phyloP scores from a whole-genome alignment of 2,113 vertebrate genomes.

The Falcunculus frontatus region DNA sequence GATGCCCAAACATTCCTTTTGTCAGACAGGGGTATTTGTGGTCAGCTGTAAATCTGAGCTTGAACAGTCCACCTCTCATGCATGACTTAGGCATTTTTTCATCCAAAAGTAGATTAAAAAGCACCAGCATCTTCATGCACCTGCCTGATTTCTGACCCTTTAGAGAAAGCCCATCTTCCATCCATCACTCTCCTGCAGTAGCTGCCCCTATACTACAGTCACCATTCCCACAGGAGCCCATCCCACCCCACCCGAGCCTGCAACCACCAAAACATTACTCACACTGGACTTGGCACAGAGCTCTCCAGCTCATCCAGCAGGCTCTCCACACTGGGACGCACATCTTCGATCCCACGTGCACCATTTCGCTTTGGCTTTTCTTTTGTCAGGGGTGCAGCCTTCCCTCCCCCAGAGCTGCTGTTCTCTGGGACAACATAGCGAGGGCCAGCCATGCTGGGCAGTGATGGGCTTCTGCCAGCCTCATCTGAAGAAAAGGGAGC shows the following conservation, averaged over 20 bases:
- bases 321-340: slow-evolving; percentile 89
- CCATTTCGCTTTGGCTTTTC: slow-evolving; percentile 90
- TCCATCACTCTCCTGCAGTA: not conserved
- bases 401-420: slow-evolving; percentile 73
- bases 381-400: slow-evolving; percentile 72
- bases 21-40: not conserved
- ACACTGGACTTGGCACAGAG: slow-evolving; percentile 90
- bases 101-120: not conserved
- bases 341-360: slow-evolving; percentile 79
- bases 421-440: slow-evolving; percentile 83
- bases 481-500: slow-evolving; percentile 66
- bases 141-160: not conserved
- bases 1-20: not conserved
- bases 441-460: slow-evolving; percentile 55
- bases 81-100: not conserved
- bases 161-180: not conserved
- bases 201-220: not conserved
- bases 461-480: slow-evolving; percentile 48
- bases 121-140: not conserved
- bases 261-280: not conserved
- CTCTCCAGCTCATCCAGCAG: slow-evolving; percentile 93
- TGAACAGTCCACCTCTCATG: not conserved
- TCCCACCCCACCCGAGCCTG: not conserved
- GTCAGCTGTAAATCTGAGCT: not conserved
- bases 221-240: not conserved